phyloP scores from a whole-genome alignment of 2,113 vertebrate species.

The Paedocypris sp. region DNA sequence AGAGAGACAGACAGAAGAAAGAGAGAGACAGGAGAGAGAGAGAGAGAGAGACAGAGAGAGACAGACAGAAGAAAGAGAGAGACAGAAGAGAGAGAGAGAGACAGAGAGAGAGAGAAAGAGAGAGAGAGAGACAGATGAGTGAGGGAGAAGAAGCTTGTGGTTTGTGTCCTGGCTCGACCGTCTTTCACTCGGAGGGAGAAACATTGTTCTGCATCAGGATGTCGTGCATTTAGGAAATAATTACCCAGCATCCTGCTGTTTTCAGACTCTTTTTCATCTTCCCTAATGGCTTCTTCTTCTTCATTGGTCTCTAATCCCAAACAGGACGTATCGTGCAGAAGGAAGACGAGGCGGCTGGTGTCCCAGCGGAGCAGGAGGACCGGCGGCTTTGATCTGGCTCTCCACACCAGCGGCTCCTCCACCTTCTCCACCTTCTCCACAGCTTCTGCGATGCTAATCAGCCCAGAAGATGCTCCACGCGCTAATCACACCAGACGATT shows the following conservation, averaged over 20 bases:
- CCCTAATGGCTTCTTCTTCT: slow-evolving; percentile 74
- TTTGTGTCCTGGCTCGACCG: slow-evolving; percentile 50
- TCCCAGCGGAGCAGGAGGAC: slow-evolving; percentile 93
- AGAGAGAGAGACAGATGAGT: neutral
- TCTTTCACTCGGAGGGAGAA: slow-evolving; percentile 48
- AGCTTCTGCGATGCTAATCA: slow-evolving; percentile 46
- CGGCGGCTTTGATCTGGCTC: slow-evolving; percentile 65
- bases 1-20: neutral
- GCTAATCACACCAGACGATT: too few relatives aligned
- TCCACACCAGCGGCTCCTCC: slow-evolving; percentile 46
- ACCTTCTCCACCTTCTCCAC: slow-evolving; percentile 36
- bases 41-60: too few relatives aligned
- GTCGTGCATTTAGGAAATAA: slow-evolving; percentile 70
- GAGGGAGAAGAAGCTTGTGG: slow-evolving; percentile 31
- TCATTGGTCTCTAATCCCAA: slow-evolving; percentile 70
- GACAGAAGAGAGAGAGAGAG: too few relatives aligned
- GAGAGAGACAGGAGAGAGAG: too few relatives aligned
- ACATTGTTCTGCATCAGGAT: slow-evolving; percentile 60
- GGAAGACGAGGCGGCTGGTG: slow-evolving; percentile 88
- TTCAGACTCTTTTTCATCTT: slow-evolving; percentile 67
- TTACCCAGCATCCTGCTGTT: slow-evolving; percentile 70
- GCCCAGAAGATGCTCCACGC: slow-evolving; percentile 42
- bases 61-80: too few relatives aligned
- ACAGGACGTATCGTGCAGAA: slow-evolving; percentile 95
- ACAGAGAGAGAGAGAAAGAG: neutral